These are phyloP conservation scores for Pteria penguin DNA, from an alignment of 2,888 invertebrate genomes.

Conservation along the genomic window DNA sequence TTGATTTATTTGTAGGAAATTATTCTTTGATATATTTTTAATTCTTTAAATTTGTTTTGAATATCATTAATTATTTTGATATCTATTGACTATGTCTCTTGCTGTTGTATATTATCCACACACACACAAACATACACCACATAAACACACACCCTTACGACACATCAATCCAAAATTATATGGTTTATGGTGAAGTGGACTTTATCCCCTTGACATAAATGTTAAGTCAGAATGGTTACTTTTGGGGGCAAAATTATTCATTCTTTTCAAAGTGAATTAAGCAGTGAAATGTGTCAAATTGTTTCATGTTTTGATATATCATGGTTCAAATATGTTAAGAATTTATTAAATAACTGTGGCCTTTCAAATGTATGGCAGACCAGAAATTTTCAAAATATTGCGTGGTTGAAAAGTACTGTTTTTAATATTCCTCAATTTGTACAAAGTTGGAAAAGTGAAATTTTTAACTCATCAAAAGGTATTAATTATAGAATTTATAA, in stretches of 20 bases:
- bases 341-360: not conserved
- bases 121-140: too few species aligned
- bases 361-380: conserved; percentile 1
- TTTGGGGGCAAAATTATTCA: conserved; percentile 5
- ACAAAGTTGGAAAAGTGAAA: not conserved
- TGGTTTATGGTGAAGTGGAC: conserved; percentile 31
- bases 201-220: conserved; percentile 20
- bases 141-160: too few species aligned
- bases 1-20: too few species aligned
- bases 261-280: not conserved
- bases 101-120: too few species aligned
- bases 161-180: too few species aligned
- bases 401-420: not conserved
- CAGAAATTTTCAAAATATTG: not conserved
- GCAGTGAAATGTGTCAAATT: not conserved
- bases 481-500: too few species aligned
- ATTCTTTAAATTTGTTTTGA: too few species aligned
- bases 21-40: too few species aligned
- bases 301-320: not conserved
- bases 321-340: conserved; percentile 9
- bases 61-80: too few species aligned
- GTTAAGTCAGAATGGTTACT: conserved; percentile 22
- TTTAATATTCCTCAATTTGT: conserved; percentile 12
- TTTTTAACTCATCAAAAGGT: too few species aligned
- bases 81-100: too few species aligned